Base-by-base conservation (phyloP, 2,113 vertebrate genomes). In the Phylloscopus trochilus region DNA sequence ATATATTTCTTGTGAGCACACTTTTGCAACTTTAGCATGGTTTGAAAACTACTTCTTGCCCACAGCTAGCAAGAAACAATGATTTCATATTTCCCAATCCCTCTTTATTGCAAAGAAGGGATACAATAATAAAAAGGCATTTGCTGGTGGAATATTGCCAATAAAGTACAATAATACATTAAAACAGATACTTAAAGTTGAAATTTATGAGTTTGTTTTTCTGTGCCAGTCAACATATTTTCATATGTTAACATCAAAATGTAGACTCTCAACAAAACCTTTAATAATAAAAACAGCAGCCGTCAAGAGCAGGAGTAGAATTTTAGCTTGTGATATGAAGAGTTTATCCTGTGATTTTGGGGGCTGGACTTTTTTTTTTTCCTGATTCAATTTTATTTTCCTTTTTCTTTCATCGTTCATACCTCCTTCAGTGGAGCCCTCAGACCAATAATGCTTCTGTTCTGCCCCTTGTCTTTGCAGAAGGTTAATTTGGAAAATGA, bases 141-240 rank as follows among this genome's bases (percentile, higher is more conserved):
- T 97, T 97, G 75, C 97, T 95, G 52, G 92, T 94, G 82, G 94
- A 97, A 97, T 97, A 97, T 97, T 96, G 94, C 89, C 94, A 93
- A 79, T 94, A 91, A 97, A 97, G 95, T 96, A 95, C 91, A 94
- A 97, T 82, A 92, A 83, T 94, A 89, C 87, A 94, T 92, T 95
- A 96, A 96, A 94, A 87, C 55, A 95, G 92, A 94, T 94, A 90
- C 89, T 98, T 97, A 97, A 94, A 95, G 85, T 77, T 82, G 82
- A 96, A 97, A 97, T 97, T 97, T 98, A 97, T 96, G 96, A 96
- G 95, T 97, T 98, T 98, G 95, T 97, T 97, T 97, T 95, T 39
- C 97, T 96, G 89, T 95, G 97, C 97, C 97, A 96, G 93, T 97
- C 96, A 97, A 91, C 17, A 16, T 96, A 95, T 95, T 95, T 95